phyloP scores from a whole-genome alignment of 1,140 invertebrate genomes.

The Pristionchus pacificus region DNA sequence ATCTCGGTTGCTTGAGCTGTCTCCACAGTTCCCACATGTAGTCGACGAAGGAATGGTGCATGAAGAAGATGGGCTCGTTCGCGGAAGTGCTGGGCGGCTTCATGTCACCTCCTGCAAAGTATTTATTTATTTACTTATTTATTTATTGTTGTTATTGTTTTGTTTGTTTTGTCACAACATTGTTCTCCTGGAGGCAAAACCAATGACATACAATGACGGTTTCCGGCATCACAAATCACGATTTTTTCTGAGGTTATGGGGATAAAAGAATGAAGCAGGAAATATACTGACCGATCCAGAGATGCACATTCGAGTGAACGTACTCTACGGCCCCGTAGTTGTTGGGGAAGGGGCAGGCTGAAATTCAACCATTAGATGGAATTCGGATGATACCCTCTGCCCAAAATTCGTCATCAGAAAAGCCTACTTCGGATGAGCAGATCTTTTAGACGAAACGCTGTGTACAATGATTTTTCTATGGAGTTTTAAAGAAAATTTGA shows the following conservation, averaged over 20 bases:
- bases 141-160: background rate
- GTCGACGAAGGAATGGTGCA: constrained; percentile 58
- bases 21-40: constrained; percentile 56
- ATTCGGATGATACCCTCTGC: background rate
- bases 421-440: too few species aligned
- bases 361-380: constrained; percentile 6
- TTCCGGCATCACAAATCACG: too few species aligned
- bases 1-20: constrained; percentile 43
- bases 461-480: too few species aligned
- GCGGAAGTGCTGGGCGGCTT: constrained; percentile 50
- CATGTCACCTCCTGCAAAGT: constrained; percentile 48
- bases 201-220: too few species aligned
- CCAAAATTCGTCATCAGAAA: constrained; percentile 1
- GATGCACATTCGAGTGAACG: constrained; percentile 50
- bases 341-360: constrained; percentile 46
- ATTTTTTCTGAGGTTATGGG: background rate
- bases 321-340: constrained; percentile 54
- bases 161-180: background rate
- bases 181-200: background rate
- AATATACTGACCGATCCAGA: constrained; percentile 41
- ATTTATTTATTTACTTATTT: too few species aligned
- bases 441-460: too few species aligned
- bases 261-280: background rate
- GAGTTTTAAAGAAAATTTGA: too few species aligned
- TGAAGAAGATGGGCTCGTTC: constrained; percentile 58